Base-by-base conservation (phyloP, 2,113 vertebrate species). In the Prinia subflava region DNA sequence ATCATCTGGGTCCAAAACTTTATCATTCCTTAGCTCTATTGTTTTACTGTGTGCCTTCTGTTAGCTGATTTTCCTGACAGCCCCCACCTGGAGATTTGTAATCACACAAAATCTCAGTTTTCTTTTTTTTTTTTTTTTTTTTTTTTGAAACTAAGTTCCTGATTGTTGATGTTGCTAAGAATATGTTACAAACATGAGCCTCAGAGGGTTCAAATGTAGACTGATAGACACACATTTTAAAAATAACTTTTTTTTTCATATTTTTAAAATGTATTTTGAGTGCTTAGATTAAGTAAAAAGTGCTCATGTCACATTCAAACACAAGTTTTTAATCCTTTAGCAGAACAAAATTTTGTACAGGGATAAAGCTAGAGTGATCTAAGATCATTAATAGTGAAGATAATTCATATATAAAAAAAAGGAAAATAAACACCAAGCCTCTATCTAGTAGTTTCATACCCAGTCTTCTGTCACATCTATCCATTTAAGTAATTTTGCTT, bases 141-240 rank as follows among this genome's bases (percentile, higher is more conserved):
- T 39, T 21, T 57, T 63, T 50, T 35, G 4, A 21, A 69, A 50
- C 11, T 16, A 67, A 65, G 18, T 11, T 67, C 42, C 31, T 79
- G 3, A 12, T 65, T 1, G 0, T 6, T 5, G 62, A 1, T 10
- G 3, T 49, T 79, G n/a, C 18, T 49, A 76, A 63, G 31, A 83
- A 49, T 56, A 15, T 33, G 8, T 37, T 37, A 17, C 7, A 28
- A 75, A 46, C 8, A 35, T 19, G 41, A 65, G 39, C 16, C 10
- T 63, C 25, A 27, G 11, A 79, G 31, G 4, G 10, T 46, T 74
- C 67, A 79, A 75, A 89, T 70, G 13, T 11, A 78, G 56, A 31
- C 15, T 25, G 9, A 64, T 15, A 64, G 41, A 19, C 16, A 33
- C 11, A 42, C 2, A 42, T 64, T 74, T 83, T 1, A 0, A 67